Base-by-base conservation (phyloP, 2,888 invertebrate species). In the Pseudanteris insignis region DNA sequence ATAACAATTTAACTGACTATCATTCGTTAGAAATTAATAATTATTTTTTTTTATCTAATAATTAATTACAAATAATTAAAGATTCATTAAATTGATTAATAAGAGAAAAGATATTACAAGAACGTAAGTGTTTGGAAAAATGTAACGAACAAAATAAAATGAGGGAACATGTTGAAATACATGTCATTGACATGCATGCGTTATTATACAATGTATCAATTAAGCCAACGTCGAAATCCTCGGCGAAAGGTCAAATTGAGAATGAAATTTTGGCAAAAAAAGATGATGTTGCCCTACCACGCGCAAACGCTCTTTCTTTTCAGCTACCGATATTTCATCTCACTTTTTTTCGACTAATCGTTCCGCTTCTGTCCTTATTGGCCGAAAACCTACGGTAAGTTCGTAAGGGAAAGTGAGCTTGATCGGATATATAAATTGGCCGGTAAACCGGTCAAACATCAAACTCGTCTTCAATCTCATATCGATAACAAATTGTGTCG, bases 341-440 rank as follows among this genome's bases (percentile, higher is more conserved):
- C n/a, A n/a, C n/a, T n/a, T n/a, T n/a, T n/a, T n/a, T n/a, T n/a
- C n/a, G n/a, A n/a, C n/a, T n/a, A n/a, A n/a, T n/a, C n/a, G n/a
- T 57, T 60, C 66, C 57, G 40, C 63, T 57, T 51, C 69, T 65
- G 67, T 65, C 43, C 54, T 24, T 24, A 11, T 21, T 46, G 33
- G 15, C 30, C 47, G 55, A 63, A 40, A 50, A 60, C 61, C 34
- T 55, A 64, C 60, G n/a, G n/a, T n/a, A n/a, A n/a, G n/a, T n/a
- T n/a, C 37, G 43, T 43, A 54, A 63, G 67, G 70, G 72, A 70
- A 73, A 72, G 75, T 73, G 72, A 71, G 68, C 66, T 62, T 65
- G 57, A 41, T 37, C 61, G 65, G 65, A 59, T 57, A 62, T 77
- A 78, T 77, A 77, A 77, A 77, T 76, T 72, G 67, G 53, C 66